These are phyloP conservation scores for Zeugodacus cucurbitae DNA, from an alignment of 1,140 invertebrate species.

Conservation along the genomic window DNA sequence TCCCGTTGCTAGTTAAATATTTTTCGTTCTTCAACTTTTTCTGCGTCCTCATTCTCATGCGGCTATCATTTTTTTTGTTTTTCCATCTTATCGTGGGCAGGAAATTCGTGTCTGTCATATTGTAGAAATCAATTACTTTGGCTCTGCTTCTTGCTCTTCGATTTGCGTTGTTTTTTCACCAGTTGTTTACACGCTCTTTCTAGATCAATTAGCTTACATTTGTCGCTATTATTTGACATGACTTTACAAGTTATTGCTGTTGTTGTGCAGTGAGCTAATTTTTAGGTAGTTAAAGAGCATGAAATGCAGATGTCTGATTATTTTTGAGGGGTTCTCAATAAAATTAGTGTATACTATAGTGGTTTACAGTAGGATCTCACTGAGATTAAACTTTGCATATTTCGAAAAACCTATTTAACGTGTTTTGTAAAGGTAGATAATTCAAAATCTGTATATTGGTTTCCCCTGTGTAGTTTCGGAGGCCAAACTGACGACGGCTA, in stretches of 20 bases:
- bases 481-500: too few relatives aligned
- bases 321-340: too few relatives aligned
- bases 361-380: too few relatives aligned
- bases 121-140: conserved; percentile 24
- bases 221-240: neutral
- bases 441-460: too few relatives aligned
- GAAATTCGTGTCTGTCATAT: conserved; percentile 21
- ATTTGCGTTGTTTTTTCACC: neutral
- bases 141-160: neutral
- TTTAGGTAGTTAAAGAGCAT: too few relatives aligned
- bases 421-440: too few relatives aligned
- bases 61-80: neutral
- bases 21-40: neutral
- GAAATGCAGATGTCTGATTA: too few relatives aligned
- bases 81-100: neutral
- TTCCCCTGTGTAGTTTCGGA: too few relatives aligned
- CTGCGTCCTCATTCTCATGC: neutral
- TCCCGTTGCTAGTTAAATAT: neutral
- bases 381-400: too few relatives aligned
- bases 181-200: neutral
- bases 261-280: too few relatives aligned
- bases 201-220: conserved; percentile 28
- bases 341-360: too few relatives aligned
- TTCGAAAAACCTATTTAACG: too few relatives aligned
- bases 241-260: neutral